Evolutionary conservation across 2,888 invertebrate genomes (phyloP).

Genomic region (Pachydiplax longipennis): DNA sequence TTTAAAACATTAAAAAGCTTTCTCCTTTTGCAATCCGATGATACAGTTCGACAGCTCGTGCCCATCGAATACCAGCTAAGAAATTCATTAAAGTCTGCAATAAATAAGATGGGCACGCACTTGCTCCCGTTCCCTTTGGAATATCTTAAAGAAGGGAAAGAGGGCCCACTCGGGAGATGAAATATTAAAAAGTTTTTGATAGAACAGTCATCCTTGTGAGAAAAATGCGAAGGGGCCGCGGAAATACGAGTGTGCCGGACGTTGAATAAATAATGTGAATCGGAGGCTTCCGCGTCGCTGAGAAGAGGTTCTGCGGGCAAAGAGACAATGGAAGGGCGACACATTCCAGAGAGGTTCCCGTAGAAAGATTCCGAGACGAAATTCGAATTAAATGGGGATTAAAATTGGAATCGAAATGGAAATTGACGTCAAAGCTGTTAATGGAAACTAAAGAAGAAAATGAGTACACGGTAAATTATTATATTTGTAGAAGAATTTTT

Average conservation of each 20-base stretch:
- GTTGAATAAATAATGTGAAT: conserved; percentile 2
- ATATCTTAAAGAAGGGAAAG: background rate
- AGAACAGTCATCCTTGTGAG: background rate
- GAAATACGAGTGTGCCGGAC: background rate
- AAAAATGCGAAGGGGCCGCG: background rate
- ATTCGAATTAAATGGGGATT: too few relatives aligned
- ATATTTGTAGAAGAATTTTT: too few relatives aligned
- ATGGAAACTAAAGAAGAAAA: too few relatives aligned
- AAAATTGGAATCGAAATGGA: too few relatives aligned
- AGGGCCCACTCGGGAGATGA: background rate
- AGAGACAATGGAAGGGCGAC: too few relatives aligned
- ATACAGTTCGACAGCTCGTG: background rate
- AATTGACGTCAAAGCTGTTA: too few relatives aligned
- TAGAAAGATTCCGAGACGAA: too few relatives aligned
- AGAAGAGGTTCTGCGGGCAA: background rate
- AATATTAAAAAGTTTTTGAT: conserved; percentile 7
- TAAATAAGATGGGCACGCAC: background rate
- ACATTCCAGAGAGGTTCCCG: too few relatives aligned
- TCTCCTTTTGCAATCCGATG: background rate
- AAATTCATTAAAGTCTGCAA: background rate
- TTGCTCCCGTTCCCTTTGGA: background rate
- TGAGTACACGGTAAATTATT: too few relatives aligned
- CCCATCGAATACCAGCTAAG: background rate
- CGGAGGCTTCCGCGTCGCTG: background rate
- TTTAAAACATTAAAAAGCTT: background rate